A percentile compares a stretch with the other conserved stretches of the same genome.
Conservation (phyloP, 1,140 invertebrate species). For the Eriosoma lanigerum region DNA sequence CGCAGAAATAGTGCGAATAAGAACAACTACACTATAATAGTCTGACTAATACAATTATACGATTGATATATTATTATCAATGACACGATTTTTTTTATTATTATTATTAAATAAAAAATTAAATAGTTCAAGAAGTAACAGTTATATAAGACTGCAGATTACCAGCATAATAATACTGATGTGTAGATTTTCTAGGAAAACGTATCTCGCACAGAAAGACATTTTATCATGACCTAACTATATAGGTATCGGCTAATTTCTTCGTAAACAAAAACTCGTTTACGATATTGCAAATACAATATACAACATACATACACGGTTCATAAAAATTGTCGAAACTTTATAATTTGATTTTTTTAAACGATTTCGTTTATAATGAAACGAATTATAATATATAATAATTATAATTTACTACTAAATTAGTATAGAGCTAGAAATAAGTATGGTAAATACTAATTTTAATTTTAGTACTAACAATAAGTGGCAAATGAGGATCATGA, state of each 20-base stretch:
- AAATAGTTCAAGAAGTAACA: neutral
- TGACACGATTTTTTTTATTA: too few relatives aligned
- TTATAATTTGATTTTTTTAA: neutral
- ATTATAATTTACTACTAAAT: too few relatives aligned
- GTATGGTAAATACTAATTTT: too few relatives aligned
- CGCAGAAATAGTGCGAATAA: too few relatives aligned
- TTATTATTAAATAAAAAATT: too few relatives aligned
- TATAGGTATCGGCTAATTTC: constrained; percentile 3
- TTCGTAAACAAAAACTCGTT: constrained; percentile 23
- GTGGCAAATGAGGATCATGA: too few relatives aligned
- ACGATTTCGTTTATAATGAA: too few relatives aligned
- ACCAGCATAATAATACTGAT: neutral
- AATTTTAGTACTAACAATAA: too few relatives aligned
- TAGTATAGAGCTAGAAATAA: too few relatives aligned
- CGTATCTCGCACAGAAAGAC: neutral
- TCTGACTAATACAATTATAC: neutral
- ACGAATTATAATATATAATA: too few relatives aligned
- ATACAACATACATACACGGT: neutral
- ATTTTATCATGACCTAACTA: constrained; percentile 31
- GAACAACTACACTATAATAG: too few relatives aligned
- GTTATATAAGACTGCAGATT: constrained; percentile 10
- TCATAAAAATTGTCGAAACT: neutral
- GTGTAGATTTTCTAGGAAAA: constrained; percentile 8
- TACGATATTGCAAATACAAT: neutral
- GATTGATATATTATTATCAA: too few relatives aligned